Evolutionary conservation across 2,888 invertebrate genomes (phyloP).

Genomic region (Bembecia ichneumoniformis): DNA sequence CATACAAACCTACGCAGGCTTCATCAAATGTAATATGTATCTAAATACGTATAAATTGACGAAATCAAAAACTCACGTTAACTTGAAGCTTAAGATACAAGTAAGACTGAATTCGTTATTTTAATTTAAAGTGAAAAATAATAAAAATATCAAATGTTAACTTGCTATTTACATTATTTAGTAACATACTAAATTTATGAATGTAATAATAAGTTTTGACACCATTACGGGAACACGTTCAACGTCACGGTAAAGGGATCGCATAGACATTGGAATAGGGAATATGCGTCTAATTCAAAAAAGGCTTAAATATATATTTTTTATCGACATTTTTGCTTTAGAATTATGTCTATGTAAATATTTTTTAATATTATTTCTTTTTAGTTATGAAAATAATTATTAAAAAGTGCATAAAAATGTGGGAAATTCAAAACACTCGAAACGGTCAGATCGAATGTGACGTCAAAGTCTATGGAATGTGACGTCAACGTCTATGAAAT

Average conservation of each 20-base stretch:
- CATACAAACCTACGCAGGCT: constrained; percentile 50
- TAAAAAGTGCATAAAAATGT: no score
- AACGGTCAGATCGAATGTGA: no score
- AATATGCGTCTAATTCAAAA: no score
- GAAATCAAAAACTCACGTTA: constrained; percentile 42
- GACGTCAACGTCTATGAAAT: no score
- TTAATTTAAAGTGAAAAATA: constrained; percentile 41
- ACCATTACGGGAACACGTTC: constrained; percentile 44
- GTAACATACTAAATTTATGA: constrained; percentile 63
- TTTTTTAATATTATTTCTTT: no score
- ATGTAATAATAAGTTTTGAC: constrained; percentile 50
- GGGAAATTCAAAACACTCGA: no score
- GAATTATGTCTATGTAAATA: no score
- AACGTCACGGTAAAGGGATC: constrained; percentile 15
- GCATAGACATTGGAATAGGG: not conserved
- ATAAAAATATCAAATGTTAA: constrained; percentile 45
- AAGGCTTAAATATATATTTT: no score
- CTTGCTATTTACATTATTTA: constrained; percentile 65
- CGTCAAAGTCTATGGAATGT: no score
- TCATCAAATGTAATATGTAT: constrained; percentile 21
- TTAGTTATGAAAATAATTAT: no score
- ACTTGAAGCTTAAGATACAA: constrained; percentile 35
- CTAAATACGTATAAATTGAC: constrained; percentile 47
- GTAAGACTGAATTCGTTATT: constrained; percentile 40
- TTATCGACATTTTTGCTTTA: no score